Evolutionary conservation across 2,113 vertebrate species (phyloP), one percentile per base, ranked within the genome.

Genomic region (Callospermophilus lateralis): DNA sequence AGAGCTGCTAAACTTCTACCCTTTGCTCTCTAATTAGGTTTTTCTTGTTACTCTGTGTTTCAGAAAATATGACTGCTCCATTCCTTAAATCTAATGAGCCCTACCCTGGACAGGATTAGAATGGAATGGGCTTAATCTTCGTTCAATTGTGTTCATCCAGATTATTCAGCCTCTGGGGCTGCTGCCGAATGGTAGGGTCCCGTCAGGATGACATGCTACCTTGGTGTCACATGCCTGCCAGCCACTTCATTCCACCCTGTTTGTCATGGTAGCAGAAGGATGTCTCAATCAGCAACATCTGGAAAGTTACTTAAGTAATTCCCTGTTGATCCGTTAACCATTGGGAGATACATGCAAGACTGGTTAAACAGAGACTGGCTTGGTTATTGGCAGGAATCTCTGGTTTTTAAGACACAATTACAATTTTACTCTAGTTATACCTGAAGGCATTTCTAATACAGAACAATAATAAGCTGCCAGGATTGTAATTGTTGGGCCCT

Each of bases 201-300:
- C 92, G 77, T 96, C 96, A 97, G 97, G 94, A 93, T 79, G 48
- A 63, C 37, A 16, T 55, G 98, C 97, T 92, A 94, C 96, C 96
- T 97, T 93, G 80, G 85, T 85, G 67, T 90, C 91, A 51, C 94
- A 65, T 96, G 97, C 97, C 93, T 97, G 58, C 85, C 92, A 98
- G 95, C 95, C 93, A 76, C 80, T 96, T 96, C 97, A 98, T 98
- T 98, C 98, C 98, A 97, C 98, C 97, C 91, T 98, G 97, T 99
- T 99, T 98, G 97, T 99, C 98, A 96, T 95, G 97, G 97, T 98
- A 93, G 95, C 70, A 86, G 98, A 98, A 98, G 97, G 98, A 96
- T 96, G 96, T 98, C 97, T 98, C 98, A 97, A 98, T 98, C 98
- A 98, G 97, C 94, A 98, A 94, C 97, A 98, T 98, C 97, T 98